These are phyloP conservation scores for Tetragnatha versicolor DNA, from an alignment of 1,140 invertebrate species.

Conservation along the genomic window DNA sequence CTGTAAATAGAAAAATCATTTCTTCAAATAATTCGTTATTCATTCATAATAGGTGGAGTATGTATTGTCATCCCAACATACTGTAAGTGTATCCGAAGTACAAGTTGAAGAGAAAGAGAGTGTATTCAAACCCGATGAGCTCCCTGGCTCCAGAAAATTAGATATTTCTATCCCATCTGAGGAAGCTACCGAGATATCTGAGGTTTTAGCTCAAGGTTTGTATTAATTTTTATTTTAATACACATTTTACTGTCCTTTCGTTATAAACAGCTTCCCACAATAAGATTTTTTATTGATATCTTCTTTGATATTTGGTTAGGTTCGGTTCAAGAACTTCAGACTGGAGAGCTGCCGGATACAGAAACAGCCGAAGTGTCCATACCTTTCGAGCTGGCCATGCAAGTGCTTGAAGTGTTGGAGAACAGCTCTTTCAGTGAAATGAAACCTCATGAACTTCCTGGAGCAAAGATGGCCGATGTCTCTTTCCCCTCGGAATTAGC, in stretches of 20 bases:
- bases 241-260: neutral
- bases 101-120: constrained; percentile 30
- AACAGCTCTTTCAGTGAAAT: constrained; percentile 41
- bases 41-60: constrained; percentile 34
- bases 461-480: constrained; percentile 34
- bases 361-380: constrained; percentile 38
- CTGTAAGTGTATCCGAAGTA: constrained; percentile 45
- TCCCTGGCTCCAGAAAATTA: constrained; percentile 35
- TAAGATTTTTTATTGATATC: neutral
- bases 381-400: constrained; percentile 48
- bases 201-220: constrained; percentile 49
- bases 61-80: constrained; percentile 46
- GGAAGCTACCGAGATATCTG: constrained; percentile 30
- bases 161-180: constrained; percentile 41
- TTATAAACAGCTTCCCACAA: neutral
- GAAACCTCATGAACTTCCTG: constrained; percentile 32
- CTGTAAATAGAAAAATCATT: no score
- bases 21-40: no score
- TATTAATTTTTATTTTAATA: neutral
- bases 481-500: constrained; percentile 44
- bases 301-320: neutral
- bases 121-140: constrained; percentile 38
- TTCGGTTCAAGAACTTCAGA: constrained; percentile 26
- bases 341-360: constrained; percentile 29
- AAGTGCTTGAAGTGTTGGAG: constrained; percentile 39